Evolutionary conservation across 1,140 invertebrate genomes (phyloP).

Genomic region (Trichonephila inaurata): DNA sequence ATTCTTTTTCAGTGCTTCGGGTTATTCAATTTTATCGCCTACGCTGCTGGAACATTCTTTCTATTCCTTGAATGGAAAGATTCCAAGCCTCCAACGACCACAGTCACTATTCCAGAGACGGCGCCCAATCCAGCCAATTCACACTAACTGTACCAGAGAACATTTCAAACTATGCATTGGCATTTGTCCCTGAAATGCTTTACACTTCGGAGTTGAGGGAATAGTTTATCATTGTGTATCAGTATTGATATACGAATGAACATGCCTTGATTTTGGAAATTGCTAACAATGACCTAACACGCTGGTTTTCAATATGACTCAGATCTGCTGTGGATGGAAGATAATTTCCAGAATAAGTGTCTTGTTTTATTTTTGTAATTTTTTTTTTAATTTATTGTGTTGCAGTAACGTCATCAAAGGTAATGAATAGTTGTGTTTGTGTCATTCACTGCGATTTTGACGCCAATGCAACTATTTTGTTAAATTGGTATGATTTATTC

Average conservation of each 20-base stretch:
- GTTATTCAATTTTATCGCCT: conserved; percentile 89
- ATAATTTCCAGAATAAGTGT: conserved; percentile 80
- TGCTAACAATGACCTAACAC: neutral
- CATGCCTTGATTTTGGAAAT: neutral
- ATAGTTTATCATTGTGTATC: neutral
- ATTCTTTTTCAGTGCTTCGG: conserved; percentile 87
- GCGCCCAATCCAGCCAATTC: conserved; percentile 11
- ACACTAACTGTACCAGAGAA: neutral
- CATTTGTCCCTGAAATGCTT: neutral
- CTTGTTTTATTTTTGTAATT: too few species aligned
- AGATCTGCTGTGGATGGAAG: conserved; percentile 81
- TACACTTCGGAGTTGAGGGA: neutral
- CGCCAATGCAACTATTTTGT: too few species aligned
- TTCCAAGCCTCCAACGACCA: conserved; percentile 77
- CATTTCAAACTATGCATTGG: neutral
- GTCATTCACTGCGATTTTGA: too few species aligned
- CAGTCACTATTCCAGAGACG: conserved; percentile 24
- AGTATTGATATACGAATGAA: neutral
- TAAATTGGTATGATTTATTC: too few species aligned
- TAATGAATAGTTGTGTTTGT: too few species aligned
- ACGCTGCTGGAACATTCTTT: conserved; percentile 88
- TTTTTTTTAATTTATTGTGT: too few species aligned
- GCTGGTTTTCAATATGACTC: neutral
- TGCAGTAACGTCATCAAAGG: too few species aligned
- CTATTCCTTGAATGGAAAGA: conserved; percentile 88